Evolutionary conservation across 35 echinoderm and acorn worm genomes (phyloP).

Genomic region (Apostichopus parvimensis): DNA sequence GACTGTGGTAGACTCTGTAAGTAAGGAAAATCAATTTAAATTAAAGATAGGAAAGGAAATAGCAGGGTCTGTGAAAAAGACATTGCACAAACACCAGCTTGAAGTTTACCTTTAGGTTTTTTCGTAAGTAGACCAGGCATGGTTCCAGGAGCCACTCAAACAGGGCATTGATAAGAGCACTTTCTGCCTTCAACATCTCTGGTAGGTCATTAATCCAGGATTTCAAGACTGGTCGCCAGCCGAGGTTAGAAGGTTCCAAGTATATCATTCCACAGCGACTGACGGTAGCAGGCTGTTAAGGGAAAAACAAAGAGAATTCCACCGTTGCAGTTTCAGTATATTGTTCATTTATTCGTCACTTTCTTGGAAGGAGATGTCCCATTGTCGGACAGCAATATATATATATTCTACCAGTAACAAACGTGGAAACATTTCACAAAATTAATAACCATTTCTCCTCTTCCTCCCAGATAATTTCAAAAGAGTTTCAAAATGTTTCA

Average conservation of each 20-base stretch:
- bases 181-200: constrained; percentile 79
- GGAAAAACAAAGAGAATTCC: background rate
- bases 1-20: background rate
- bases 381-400: too few relatives aligned
- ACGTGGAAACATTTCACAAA: too few relatives aligned
- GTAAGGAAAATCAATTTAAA: too few relatives aligned
- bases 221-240: constrained; percentile 92
- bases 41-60: too few relatives aligned
- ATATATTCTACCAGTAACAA: too few relatives aligned
- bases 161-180: constrained; percentile 71
- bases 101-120: constrained; percentile 79
- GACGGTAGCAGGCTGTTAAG: constrained; percentile 91
- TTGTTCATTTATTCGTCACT: too few relatives aligned
- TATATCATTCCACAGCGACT: constrained; percentile 99
- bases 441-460: too few relatives aligned
- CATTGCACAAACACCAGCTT: background rate
- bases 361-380: too few relatives aligned
- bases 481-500: too few relatives aligned
- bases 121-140: constrained; percentile 73
- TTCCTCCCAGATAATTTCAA: too few relatives aligned
- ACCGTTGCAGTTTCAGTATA: too few relatives aligned
- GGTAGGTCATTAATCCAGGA: constrained; percentile 88
- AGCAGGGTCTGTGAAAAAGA: too few relatives aligned
- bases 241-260: constrained; percentile 88
- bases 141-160: constrained; percentile 97